phyloP scores from a whole-genome alignment of 2,113 vertebrate species.

The Tylochromis polylepis region DNA sequence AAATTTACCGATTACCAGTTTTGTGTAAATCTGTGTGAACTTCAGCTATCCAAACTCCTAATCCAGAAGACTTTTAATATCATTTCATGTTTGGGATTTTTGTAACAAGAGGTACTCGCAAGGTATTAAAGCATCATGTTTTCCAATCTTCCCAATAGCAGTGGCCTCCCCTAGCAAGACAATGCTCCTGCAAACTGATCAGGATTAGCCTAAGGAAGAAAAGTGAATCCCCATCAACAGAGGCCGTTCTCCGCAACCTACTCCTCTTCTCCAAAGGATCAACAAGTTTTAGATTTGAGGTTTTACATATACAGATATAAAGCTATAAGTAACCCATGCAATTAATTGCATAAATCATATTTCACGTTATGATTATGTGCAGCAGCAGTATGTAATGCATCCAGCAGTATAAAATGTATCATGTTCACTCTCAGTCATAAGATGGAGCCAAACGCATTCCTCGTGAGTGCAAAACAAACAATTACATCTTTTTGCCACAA shows the following conservation, averaged over 20 bases:
- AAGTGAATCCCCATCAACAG: background rate
- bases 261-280: background rate
- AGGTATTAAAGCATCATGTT: background rate
- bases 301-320: background rate
- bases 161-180: no score
- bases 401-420: background rate
- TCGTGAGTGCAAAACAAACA: background rate
- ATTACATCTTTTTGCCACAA: background rate
- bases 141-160: background rate
- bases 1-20: background rate
- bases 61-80: background rate
- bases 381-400: background rate
- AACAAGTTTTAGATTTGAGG: background rate
- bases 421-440: background rate
- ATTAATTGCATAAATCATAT: background rate
- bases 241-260: background rate
- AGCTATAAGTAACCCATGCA: background rate
- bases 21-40: background rate
- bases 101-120: no score
- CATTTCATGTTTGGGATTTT: background rate
- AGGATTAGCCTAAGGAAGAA: background rate
- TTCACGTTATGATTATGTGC: background rate
- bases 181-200: background rate
- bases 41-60: fast-evolving
- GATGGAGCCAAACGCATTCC: background rate